Conservation (phyloP, 1,140 invertebrate species). For the Steinernema feltiae region DNA sequence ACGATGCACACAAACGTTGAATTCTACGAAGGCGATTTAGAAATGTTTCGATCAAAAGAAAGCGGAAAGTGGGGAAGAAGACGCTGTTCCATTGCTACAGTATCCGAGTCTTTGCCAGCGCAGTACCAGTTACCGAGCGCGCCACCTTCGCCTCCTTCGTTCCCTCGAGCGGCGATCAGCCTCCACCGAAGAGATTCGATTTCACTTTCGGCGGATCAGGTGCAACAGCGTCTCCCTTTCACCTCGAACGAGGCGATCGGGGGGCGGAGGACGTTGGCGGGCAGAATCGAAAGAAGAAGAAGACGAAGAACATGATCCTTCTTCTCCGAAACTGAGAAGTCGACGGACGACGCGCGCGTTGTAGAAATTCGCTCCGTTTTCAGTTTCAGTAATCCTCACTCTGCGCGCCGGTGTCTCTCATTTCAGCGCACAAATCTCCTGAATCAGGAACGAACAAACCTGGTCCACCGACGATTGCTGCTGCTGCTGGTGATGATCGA, state of each 20-base stretch:
- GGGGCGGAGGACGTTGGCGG: neutral
- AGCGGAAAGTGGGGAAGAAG: too few relatives aligned
- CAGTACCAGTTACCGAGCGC: too few relatives aligned
- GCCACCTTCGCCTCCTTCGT: too few relatives aligned
- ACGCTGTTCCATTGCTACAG: too few relatives aligned
- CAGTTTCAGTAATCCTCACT: slow-evolving; percentile 18
- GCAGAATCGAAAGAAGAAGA: slow-evolving; percentile 30
- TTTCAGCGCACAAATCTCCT: neutral
- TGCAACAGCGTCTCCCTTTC: slow-evolving; percentile 13
- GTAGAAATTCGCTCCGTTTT: neutral
- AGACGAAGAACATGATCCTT: neutral
- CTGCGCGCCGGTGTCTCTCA: slow-evolving; percentile 21
- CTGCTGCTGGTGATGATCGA: neutral
- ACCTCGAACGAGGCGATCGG: neutral
- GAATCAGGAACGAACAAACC: slow-evolving; percentile 20
- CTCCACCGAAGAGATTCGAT: slow-evolving; percentile 2
- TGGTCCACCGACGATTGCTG: too few relatives aligned
- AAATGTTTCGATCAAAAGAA: too few relatives aligned
- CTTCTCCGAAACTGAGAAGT: neutral
- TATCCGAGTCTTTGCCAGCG: too few relatives aligned
- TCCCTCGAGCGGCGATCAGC: neutral
- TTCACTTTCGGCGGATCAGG: slow-evolving; percentile 6
- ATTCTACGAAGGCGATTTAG: too few relatives aligned
- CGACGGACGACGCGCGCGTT: neutral
- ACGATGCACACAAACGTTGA: too few relatives aligned